phyloP scores from a whole-genome alignment of 2,797 vertebrate genomes.

The Dicrostonyx torquatus region DNA sequence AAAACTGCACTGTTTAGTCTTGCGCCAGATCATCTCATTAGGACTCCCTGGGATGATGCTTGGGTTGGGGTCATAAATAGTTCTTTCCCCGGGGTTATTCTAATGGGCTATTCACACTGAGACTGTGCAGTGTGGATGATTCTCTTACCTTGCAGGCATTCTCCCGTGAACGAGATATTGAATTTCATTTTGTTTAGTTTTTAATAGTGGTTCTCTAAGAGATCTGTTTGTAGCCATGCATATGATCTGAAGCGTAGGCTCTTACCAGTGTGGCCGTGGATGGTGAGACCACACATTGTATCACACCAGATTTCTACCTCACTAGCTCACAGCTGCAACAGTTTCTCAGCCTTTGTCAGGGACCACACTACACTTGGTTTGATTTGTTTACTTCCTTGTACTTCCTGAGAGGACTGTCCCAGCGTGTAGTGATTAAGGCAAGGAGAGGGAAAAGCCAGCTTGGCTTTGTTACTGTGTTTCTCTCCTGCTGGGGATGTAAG shows the following conservation, averaged over 20 bases:
- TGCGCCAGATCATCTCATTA: background rate
- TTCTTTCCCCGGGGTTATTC: background rate
- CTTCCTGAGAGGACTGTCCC: background rate
- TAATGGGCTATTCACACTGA: background rate
- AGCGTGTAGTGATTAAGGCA: background rate
- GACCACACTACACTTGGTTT: background rate
- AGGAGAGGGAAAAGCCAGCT: background rate
- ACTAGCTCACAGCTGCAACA: background rate
- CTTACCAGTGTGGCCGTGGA: background rate
- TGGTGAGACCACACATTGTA: slow-evolving; percentile 3
- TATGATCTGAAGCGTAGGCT: background rate
- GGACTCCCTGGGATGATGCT: background rate
- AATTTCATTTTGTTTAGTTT: background rate
- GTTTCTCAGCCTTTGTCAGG: background rate
- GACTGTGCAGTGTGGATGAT: background rate
- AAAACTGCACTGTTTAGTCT: background rate
- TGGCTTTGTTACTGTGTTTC: background rate
- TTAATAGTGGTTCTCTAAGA: slow-evolving; percentile 28
- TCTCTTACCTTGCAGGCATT: background rate
- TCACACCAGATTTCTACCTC: background rate
- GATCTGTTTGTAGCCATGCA: slow-evolving; percentile 9
- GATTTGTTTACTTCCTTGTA: background rate
- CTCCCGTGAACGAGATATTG: background rate
- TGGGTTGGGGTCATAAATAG: background rate
- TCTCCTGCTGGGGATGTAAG: too few relatives aligned